Percentiles rank a stretch among this genome's conserved stretches.
These are phyloP conservation scores for Thera britannica DNA, from an alignment of 2,888 invertebrate species.

Conservation along the genomic window DNA sequence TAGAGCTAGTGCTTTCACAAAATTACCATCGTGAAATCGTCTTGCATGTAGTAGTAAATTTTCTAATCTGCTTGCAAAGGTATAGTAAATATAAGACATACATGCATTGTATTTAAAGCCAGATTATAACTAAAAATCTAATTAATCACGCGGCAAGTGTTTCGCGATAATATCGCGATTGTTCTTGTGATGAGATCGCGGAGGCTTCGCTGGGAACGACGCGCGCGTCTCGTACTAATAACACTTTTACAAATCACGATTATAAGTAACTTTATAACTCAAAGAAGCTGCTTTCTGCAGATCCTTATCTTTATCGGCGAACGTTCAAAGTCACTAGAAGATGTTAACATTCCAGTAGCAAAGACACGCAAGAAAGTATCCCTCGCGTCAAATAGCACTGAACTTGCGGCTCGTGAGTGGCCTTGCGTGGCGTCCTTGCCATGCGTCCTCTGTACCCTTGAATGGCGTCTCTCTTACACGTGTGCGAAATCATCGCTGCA, in stretches of 20 bases:
- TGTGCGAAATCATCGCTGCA: constrained; percentile 44
- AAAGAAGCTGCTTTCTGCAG: constrained; percentile 11
- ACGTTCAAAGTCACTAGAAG: constrained; percentile 14
- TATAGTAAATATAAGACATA: too few species aligned
- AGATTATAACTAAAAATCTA: constrained; percentile 44
- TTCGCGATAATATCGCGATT: constrained; percentile 47
- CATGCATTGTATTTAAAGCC: constrained; percentile 31
- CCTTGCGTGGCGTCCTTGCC: constrained; percentile 80
- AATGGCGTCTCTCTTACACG: constrained; percentile 55
- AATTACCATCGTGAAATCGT: constrained; percentile 24
- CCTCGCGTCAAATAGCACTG: constrained; percentile 17
- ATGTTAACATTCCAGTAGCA: constrained; percentile 21
- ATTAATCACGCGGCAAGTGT: constrained; percentile 38
- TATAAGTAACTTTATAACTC: constrained; percentile 12
- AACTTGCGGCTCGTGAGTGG: constrained; percentile 64
- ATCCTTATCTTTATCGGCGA: constrained; percentile 13
- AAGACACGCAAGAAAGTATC: constrained; percentile 25
- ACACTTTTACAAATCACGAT: constrained; percentile 17
- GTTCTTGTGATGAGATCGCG: constrained; percentile 42
- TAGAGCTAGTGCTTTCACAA: constrained; percentile 18
- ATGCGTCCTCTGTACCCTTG: constrained; percentile 59
- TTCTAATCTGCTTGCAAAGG: constrained; percentile 31
- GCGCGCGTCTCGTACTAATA: constrained; percentile 8
- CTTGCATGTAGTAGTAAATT: constrained; percentile 33
- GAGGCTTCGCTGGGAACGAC: constrained; percentile 35